Base-by-base conservation (phyloP, 2,888 invertebrate genomes). In the Acleris laterana region DNA sequence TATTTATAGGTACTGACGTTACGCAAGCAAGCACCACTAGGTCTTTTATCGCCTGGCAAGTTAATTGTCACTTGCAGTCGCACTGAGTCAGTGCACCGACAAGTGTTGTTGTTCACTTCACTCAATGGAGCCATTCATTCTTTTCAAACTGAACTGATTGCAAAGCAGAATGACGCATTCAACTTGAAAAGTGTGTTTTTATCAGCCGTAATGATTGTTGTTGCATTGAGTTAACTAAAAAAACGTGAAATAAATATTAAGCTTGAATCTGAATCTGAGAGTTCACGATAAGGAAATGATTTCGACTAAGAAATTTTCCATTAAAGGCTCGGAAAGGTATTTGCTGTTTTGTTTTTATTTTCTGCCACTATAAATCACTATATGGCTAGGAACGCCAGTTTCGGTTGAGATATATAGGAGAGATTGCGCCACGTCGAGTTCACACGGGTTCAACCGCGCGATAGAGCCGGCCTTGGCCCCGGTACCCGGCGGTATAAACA, bases 401-500 rank as follows among this genome's bases (percentile, higher is more conserved):
- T 55, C 38, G 57, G 46, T 17, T 25, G 57, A 44, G 57, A 57
- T 57, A 46, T 58, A 32, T 46, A 64, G 48, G 42, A 48, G 42
- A 55, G 62, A 75, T 79, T 83, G 77, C 80, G 74, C 76, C 78
- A 80, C 75, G 71, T 4, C 60, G 78, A 71, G 83, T 82, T 82
- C 82, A 80, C 82, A 81, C 82, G 84, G 81, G 87, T 84, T 86
- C 85, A 84, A 69, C 66, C 71, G 74, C 72, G 79, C 82, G 85
- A 85, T 82, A 82, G 76, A 76, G 69, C 65, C 79, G 85, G 81
- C 89, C 90, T 90, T 90, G 90, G 86, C 90, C 85, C 76, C 83
- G 69, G 75, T 74, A 71, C 71, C 63, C 69, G 58, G 58, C 62
- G 56, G 77, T 80, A 81, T 84, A 83, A 83, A 88, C 88, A 87